These are phyloP conservation scores for Amphipoea lucens DNA, from an alignment of 2,888 invertebrate genomes.

Conservation along the genomic window DNA sequence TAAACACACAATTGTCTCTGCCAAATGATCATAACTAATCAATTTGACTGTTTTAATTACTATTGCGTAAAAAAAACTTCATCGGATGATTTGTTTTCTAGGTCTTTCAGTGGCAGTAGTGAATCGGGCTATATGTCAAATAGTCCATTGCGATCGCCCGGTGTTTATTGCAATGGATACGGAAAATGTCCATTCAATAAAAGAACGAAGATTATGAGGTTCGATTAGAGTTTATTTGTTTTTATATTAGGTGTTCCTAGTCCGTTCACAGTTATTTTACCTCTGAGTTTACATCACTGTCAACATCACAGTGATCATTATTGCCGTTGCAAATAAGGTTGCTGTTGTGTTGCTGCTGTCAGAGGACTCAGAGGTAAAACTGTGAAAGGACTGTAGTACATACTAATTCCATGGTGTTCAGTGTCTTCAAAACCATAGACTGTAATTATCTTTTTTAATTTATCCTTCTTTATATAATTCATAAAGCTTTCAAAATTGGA, in stretches of 20 bases:
- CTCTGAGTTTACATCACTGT: not conserved
- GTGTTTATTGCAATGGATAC: conserved; percentile 76
- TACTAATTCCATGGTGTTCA: not conserved
- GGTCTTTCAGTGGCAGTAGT: conserved; percentile 71
- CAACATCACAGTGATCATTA: not conserved
- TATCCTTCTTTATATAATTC: not conserved
- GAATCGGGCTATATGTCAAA: conserved; percentile 81
- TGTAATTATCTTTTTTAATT: not conserved
- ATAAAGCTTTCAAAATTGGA: conserved; percentile 4
- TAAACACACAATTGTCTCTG: conserved; percentile 32
- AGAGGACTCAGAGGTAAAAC: not conserved
- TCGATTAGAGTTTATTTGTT: conserved; percentile 58
- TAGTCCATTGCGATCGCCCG: conserved; percentile 66
- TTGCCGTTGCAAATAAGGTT: too few species aligned
- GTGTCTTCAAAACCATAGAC: not conserved
- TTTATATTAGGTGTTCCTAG: conserved; percentile 4
- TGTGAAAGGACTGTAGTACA: not conserved
- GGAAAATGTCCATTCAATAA: conserved; percentile 76
- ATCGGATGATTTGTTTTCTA: conserved; percentile 71
- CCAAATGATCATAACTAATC: conserved; percentile 62
- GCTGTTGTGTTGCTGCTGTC: too few species aligned
- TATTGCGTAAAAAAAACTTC: conserved; percentile 62
- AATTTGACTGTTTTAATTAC: conserved; percentile 57
- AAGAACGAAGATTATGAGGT: conserved; percentile 68
- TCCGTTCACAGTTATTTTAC: not conserved